These are phyloP conservation scores for Halictus quadricinctus DNA, from an alignment of 2,888 invertebrate genomes.

Conservation along the genomic window DNA sequence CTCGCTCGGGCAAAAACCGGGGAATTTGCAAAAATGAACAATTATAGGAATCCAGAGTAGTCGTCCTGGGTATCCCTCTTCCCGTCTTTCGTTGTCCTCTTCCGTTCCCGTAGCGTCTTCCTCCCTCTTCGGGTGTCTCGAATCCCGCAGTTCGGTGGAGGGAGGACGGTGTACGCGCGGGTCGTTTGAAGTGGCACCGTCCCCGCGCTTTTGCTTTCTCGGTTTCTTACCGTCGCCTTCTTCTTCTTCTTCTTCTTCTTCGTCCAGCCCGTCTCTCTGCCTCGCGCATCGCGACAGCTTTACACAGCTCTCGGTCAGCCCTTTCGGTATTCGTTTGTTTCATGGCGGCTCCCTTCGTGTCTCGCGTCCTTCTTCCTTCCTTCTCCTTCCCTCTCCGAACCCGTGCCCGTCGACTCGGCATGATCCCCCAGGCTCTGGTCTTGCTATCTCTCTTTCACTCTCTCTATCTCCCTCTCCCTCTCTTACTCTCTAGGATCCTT, in stretches of 20 bases:
- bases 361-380: slow-evolving; percentile 57
- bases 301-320: slow-evolving; percentile 65
- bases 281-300: slow-evolving; percentile 60
- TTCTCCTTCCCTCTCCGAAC: slow-evolving; percentile 18
- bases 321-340: slow-evolving; percentile 80
- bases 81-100: slow-evolving; percentile 49
- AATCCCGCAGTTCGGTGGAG: slow-evolving; percentile 42
- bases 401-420: slow-evolving; percentile 19
- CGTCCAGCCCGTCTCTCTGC: slow-evolving; percentile 32
- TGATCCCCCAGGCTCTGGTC: slow-evolving; percentile 19
- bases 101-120: slow-evolving; percentile 37
- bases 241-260: slow-evolving; percentile 53
- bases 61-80: slow-evolving; percentile 57
- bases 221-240: slow-evolving; percentile 69
- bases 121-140: slow-evolving; percentile 28
- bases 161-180: slow-evolving; percentile 76
- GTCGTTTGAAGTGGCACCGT: slow-evolving; percentile 80
- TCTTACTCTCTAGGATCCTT: background rate
- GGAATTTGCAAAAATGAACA: slow-evolving; percentile 82
- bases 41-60: slow-evolving; percentile 82
- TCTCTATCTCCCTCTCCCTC: background rate
- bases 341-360: slow-evolving; percentile 74
- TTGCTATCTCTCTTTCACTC: background rate
- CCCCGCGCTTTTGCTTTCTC: slow-evolving; percentile 71
- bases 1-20: slow-evolving; percentile 73